Base-by-base conservation (phyloP, 2,888 invertebrate species). In the Desoria tigrina region DNA sequence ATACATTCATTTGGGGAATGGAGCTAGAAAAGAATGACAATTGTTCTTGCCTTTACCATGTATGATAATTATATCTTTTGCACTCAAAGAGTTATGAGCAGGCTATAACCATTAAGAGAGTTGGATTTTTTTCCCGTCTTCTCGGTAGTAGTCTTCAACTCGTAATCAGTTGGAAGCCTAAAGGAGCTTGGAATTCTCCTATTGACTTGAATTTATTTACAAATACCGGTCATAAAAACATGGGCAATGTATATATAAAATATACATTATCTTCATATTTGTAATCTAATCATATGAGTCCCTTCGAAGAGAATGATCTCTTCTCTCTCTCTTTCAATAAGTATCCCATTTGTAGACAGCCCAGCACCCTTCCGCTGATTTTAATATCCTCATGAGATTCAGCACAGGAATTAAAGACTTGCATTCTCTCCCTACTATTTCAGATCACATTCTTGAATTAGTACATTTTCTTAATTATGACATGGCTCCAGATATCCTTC, bases 41-140 rank as follows among this genome's bases (percentile, higher is more conserved):
- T 57, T 11, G n/a, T 32, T 27, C 60, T 28, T 62, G 57, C 66
- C 66, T 69, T 64, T 64, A 63, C 66, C 72, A 64, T 72, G 68
- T 70, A 73, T 71, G 73, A 73, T 73, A 73, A 73, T 73, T 73
- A 73, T 71, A 71, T 73, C 68, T 73, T 71, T 73, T 69, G 68
- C 68, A 70, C 71, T 73, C 67, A 68, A 69, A 70, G 69, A 71
- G 68, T 73, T 73, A 73, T 71, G 70, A 61, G 59, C 26, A 59
- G 60, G 61, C 63, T 61, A 70, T 73, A 68, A 68, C 73, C 73
- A 70, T 73, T 70, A 73, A 70, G 67, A 70, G 67, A 68, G 73
- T 73, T 70, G 70, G 70, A 68, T 70, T 68, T 57, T 69, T 67
- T 66, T 67, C 28, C 55, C 7, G 24, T n/a, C n/a, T n/a, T 49